Evolutionary conservation across 2,797 vertebrate genomes (phyloP), one percentile per base, ranked within the genome.

Genomic region (Myripristis murdjan): DNA sequence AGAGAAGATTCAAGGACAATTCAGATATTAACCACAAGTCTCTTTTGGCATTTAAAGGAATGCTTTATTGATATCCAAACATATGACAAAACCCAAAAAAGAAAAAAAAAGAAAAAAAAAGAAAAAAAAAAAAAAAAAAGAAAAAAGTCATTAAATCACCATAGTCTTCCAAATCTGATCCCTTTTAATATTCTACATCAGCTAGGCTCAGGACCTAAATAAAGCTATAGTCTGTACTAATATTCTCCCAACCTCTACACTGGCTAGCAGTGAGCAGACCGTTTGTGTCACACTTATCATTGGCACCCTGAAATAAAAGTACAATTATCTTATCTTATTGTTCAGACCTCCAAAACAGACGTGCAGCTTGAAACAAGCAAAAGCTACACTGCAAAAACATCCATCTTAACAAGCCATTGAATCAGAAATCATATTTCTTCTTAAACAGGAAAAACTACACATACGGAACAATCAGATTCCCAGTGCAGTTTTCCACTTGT

Each of bases 51-150:
- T 92, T 94, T 94, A 87, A 94, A 95, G 89, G 90, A 95, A 95
- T 94, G 94, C 89, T 95, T 95, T 95, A 95, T 94, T 95, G 89
- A 93, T 93, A 90, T 86, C 87, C 89, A 90, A 91, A 93, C 91
- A 93, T 83, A 81, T 67, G 92, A 83, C 89, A 90, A 88, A 90
- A 85, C 90, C 91, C 87, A 75, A 87, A 90, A 85, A 90, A 91
- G 87, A 75, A 87, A 90, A 85, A 90, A 91, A 87, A 75, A 87
- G 90, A 86, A 84, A 75, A 61, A 82, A 74, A n/a, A n/a, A n/a
- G n/a, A n/a, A n/a, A n/a, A n/a, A n/a, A n/a, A n/a, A n/a, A n/a
- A n/a, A n/a, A n/a, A n/a, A n/a, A n/a, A n/a, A n/a, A n/a, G n/a
- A n/a, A n/a, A n/a, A n/a, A n/a, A n/a, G n/a, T n/a, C n/a, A n/a